Conservation (phyloP, 2,113 vertebrate genomes). For the Phasianus colchicus region DNA sequence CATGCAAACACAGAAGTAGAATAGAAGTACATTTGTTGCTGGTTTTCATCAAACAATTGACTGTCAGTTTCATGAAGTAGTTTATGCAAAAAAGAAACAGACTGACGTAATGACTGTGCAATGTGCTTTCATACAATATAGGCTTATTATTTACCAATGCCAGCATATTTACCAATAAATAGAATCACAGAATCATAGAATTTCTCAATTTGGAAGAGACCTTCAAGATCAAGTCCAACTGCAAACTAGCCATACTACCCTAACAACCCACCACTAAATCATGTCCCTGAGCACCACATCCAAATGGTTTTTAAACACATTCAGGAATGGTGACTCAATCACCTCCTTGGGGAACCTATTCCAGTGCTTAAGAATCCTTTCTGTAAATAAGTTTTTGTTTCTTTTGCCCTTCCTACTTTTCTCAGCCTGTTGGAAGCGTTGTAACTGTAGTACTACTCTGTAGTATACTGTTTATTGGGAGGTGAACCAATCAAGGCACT, state of each 20-base stretch:
- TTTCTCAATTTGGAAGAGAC: too few species aligned
- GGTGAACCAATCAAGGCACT: background rate
- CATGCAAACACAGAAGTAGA: background rate
- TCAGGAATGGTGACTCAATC: too few species aligned
- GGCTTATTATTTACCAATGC: background rate
- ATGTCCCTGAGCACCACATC: too few species aligned
- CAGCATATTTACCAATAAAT: background rate
- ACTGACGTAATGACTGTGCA: background rate
- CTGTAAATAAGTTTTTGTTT: background rate
- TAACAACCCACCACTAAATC: too few species aligned
- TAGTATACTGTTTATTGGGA: background rate
- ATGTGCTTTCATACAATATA: background rate
- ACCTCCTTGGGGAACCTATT: too few species aligned
- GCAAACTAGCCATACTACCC: too few species aligned
- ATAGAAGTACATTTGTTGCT: background rate
- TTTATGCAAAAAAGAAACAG: background rate
- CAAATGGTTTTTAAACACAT: too few species aligned
- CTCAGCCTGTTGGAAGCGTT: background rate
- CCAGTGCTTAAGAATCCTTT: too few species aligned
- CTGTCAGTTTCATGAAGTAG: background rate
- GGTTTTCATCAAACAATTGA: background rate
- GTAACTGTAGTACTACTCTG: background rate
- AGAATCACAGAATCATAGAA: too few species aligned
- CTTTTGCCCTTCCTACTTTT: background rate
- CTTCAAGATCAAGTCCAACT: too few species aligned